phyloP scores from a whole-genome alignment of 1,140 invertebrate genomes.

The Tribolium madens region DNA sequence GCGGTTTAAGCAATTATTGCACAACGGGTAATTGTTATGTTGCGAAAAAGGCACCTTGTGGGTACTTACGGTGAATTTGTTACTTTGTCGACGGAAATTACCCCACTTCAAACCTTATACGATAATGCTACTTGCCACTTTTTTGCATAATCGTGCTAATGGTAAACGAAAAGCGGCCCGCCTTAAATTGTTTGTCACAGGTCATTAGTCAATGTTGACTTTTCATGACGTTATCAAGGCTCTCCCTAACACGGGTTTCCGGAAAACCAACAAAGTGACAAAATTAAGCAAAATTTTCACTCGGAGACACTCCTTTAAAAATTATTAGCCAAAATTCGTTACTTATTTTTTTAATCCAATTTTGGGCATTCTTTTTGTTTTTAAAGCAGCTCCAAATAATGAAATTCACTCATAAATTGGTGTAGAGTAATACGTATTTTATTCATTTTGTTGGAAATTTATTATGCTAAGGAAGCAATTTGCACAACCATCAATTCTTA shows the following conservation, averaged over 20 bases:
- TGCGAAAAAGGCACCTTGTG: slow-evolving; percentile 15
- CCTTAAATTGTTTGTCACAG: slow-evolving; percentile 1
- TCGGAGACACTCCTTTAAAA: too few relatives aligned
- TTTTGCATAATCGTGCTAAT: slow-evolving; percentile 20
- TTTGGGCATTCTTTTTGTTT: not conserved
- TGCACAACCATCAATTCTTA: not conserved
- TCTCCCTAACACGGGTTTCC: not conserved
- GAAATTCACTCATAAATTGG: not conserved
- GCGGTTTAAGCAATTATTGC: slow-evolving; percentile 11
- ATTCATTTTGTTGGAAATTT: not conserved
- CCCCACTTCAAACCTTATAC: not conserved
- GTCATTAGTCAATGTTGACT: slow-evolving; percentile 2
- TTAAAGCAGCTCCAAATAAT: not conserved
- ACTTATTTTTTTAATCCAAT: not conserved
- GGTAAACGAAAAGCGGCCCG: not conserved
- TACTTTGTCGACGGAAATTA: slow-evolving; percentile 16
- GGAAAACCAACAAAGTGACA: not conserved
- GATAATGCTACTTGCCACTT: not conserved
- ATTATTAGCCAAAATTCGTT: too few relatives aligned
- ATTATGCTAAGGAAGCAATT: not conserved
- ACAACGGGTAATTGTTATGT: slow-evolving; percentile 15
- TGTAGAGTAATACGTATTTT: not conserved
- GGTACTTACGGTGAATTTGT: not conserved
- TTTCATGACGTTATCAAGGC: not conserved
- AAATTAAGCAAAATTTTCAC: too few relatives aligned